Conservation (phyloP, 1,140 invertebrate species). For the Dreissena rostriformis region DNA sequence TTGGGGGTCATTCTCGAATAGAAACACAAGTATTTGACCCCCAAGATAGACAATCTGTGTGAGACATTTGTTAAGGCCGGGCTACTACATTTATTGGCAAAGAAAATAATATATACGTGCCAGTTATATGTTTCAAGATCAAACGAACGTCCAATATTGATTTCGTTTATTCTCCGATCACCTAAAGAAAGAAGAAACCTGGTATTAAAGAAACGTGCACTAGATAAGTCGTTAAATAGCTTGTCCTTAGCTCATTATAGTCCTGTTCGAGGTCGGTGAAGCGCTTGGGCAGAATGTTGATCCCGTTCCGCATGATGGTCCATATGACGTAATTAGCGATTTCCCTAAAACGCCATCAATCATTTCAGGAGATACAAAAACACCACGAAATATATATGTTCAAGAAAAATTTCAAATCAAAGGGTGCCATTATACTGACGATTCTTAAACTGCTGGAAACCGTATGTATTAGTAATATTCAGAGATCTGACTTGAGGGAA, state of each 20-base stretch:
- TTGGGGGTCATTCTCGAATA: too few relatives aligned
- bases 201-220: neutral
- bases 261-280: neutral
- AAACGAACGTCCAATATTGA: neutral
- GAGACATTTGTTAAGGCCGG: neutral
- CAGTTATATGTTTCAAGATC: too few relatives aligned
- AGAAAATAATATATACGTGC: too few relatives aligned
- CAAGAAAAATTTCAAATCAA: too few relatives aligned
- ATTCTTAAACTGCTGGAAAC: too few relatives aligned
- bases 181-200: neutral
- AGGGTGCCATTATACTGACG: too few relatives aligned
- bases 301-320: constrained; percentile 16
- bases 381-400: too few relatives aligned
- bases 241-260: too few relatives aligned
- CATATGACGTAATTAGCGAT: constrained; percentile 36
- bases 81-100: neutral
- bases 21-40: too few relatives aligned
- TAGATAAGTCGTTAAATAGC: neutral
- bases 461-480: too few relatives aligned
- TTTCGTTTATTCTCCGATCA: neutral
- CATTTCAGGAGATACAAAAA: neutral
- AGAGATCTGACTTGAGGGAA: too few relatives aligned
- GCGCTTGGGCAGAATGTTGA: neutral
- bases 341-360: neutral
- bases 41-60: too few relatives aligned